phyloP scores from a whole-genome alignment of 2,113 vertebrate genomes.

The Oreochromis spilurus region DNA sequence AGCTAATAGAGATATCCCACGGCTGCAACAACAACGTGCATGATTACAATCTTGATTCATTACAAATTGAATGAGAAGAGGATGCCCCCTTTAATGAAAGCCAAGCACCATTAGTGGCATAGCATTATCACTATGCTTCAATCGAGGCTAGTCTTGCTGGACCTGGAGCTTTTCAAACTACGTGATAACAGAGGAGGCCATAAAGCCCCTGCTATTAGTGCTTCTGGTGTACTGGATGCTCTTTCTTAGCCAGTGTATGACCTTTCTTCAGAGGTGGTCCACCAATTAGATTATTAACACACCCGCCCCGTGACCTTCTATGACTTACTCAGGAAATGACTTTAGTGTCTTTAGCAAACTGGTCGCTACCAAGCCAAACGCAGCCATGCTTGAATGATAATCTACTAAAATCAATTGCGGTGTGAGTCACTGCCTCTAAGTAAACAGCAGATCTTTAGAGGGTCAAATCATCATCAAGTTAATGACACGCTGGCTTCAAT shows the following conservation, averaged over 20 bases:
- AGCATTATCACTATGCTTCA: not conserved
- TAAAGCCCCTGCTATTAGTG: not conserved
- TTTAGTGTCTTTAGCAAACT: constrained; percentile 17
- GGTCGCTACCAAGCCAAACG: not conserved
- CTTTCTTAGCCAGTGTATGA: constrained; percentile 10
- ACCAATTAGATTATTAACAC: constrained; percentile 56
- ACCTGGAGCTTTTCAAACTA: not conserved
- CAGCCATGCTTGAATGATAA: not conserved
- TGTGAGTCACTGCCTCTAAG: constrained; percentile 1
- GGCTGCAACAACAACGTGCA: not conserved
- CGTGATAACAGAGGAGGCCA: not conserved
- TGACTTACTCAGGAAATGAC: constrained; percentile 48
- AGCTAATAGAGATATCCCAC: constrained; percentile 37
- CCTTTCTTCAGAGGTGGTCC: constrained; percentile 26
- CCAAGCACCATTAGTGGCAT: not conserved
- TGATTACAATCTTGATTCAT: constrained; percentile 50
- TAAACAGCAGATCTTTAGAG: not conserved
- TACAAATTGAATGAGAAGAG: constrained; percentile 48
- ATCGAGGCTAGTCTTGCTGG: not conserved
- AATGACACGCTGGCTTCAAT: not conserved
- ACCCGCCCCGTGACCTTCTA: constrained; percentile 11
- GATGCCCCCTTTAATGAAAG: constrained; percentile 18
- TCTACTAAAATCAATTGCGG: not conserved
- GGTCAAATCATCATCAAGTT: not conserved
- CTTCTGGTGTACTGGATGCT: not conserved